These are phyloP conservation scores for Leptinotarsa tumamoca DNA, from an alignment of 2,888 invertebrate genomes.

Conservation along the genomic window DNA sequence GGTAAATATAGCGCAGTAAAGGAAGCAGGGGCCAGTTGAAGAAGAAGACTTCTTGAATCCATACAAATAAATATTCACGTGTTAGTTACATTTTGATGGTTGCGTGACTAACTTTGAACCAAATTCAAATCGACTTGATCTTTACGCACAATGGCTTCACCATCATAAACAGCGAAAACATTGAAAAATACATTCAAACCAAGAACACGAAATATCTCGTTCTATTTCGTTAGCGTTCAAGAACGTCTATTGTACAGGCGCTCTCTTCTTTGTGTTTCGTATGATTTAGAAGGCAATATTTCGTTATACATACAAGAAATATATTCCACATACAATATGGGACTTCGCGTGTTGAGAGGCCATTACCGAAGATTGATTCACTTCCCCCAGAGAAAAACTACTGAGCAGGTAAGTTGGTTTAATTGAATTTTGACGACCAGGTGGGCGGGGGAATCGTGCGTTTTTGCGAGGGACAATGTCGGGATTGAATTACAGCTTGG, in stretches of 20 bases:
- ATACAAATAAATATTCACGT: too few species aligned
- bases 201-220: constrained; percentile 35
- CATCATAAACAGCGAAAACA: not conserved
- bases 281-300: constrained; percentile 50
- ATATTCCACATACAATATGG: constrained; percentile 47
- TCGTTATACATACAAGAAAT: constrained; percentile 44
- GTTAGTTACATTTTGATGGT: too few species aligned
- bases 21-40: too few species aligned
- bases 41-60: too few species aligned
- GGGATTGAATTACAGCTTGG: not conserved
- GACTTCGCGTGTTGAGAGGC: constrained; percentile 52
- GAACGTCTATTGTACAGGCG: constrained; percentile 35
- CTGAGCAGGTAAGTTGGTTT: constrained; percentile 46
- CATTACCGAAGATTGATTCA: constrained; percentile 52
- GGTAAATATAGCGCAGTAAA: too few species aligned
- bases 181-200: constrained; percentile 1
- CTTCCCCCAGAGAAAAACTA: constrained; percentile 41
- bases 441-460: constrained; percentile 6
- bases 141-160: not conserved
- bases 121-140: too few species aligned
- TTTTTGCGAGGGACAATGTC: constrained; percentile 3
- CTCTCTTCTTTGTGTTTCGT: constrained; percentile 42
- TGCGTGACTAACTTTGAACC: too few species aligned
- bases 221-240: constrained; percentile 31
- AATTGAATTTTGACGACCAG: constrained; percentile 47